Conservation (phyloP, 1,140 invertebrate genomes). For the Trichogramma pretiosum region DNA sequence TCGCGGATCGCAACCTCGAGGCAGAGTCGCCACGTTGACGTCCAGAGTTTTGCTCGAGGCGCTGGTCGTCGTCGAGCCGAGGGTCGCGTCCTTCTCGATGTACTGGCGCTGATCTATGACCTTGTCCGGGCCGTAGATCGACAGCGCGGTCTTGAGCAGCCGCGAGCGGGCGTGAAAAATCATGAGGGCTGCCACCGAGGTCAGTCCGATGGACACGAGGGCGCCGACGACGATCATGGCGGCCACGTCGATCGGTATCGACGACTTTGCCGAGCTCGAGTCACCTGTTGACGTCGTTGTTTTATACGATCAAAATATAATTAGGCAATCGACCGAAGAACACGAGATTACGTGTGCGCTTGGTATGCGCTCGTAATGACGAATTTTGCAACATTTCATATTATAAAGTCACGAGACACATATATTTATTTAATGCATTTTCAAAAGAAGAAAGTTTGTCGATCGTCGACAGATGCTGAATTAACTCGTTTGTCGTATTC, state of each 20-base stretch:
- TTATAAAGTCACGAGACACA: no score
- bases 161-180: slow-evolving; percentile 37
- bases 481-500: no score
- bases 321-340: no score
- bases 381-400: no score
- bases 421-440: no score
- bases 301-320: no score
- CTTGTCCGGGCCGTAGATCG: slow-evolving; percentile 33
- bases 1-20: slow-evolving; percentile 4
- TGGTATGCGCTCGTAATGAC: no score
- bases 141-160: slow-evolving; percentile 36
- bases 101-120: slow-evolving; percentile 4
- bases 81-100: slow-evolving; percentile 10
- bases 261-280: slow-evolving; percentile 19
- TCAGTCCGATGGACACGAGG: slow-evolving; percentile 38
- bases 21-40: slow-evolving; percentile 9
- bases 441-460: no score
- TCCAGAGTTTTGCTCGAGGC: slow-evolving; percentile 10
- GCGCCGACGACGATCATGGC: slow-evolving; percentile 36
- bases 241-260: slow-evolving; percentile 32
- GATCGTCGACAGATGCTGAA: no score
- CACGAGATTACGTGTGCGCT: no score
- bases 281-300: slow-evolving; percentile 22
- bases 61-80: background rate
- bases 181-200: slow-evolving; percentile 33